A percentile compares a stretch with the other conserved stretches of the same genome.
phyloP scores from a whole-genome alignment of 35 echinoderm and acorn worm genomes.

The Strongylocentrotus purpuratus region DNA sequence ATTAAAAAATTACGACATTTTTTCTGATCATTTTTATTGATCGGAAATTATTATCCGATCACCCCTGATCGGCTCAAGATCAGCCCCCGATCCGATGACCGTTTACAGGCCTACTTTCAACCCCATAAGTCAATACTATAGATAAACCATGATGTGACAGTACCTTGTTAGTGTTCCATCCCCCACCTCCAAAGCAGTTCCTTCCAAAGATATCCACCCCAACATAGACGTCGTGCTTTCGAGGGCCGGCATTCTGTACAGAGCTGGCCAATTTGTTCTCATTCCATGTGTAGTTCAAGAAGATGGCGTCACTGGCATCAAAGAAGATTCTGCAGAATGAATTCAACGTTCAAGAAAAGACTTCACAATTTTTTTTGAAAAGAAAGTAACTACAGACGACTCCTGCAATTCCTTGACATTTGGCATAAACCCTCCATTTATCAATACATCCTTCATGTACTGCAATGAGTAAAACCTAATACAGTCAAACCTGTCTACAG shows the following conservation, averaged over 20 bases:
- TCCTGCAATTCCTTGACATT: too few species aligned
- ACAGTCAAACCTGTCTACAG: too few species aligned
- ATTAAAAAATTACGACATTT: too few species aligned
- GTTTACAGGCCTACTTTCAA: too few species aligned
- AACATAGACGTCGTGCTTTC: conserved; percentile 86
- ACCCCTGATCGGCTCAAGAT: too few species aligned
- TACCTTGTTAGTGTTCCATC: conserved; percentile 96
- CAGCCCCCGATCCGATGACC: too few species aligned
- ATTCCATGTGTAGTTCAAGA: conserved; percentile 93
- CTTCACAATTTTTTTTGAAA: not conserved
- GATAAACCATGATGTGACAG: not conserved
- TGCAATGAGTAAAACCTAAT: too few species aligned
- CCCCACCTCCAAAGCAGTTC: conserved; percentile 91
- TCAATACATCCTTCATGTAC: too few species aligned
- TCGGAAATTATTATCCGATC: too few species aligned
- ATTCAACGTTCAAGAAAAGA: conserved; percentile 9
- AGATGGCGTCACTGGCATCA: conserved; percentile 92
- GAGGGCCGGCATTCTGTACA: conserved; percentile 57
- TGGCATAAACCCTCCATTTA: too few species aligned
- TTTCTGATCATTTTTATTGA: too few species aligned
- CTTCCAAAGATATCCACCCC: conserved; percentile 96
- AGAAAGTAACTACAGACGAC: not conserved
- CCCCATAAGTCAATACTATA: too few species aligned
- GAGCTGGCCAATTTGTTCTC: conserved; percentile 71
- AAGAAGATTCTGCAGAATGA: conserved; percentile 85